These are phyloP conservation scores for Paelopatides confundens DNA, from an alignment of 53 echinoderm and acorn worm species.

Conservation along the genomic window DNA sequence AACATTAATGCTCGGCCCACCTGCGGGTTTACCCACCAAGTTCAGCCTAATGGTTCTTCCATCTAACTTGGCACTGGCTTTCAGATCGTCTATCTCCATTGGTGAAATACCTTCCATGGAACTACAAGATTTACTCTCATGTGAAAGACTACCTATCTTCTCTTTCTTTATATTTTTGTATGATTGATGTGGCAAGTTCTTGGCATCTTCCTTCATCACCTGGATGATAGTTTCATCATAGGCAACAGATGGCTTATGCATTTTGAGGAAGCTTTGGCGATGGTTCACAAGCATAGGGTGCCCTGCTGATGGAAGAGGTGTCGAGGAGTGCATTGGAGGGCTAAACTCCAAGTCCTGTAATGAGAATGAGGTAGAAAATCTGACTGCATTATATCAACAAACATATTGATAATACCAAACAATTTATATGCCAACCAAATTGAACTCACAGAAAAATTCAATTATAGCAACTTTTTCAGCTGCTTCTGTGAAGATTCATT, in stretches of 20 bases:
- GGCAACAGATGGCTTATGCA: neutral
- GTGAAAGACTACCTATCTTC: neutral
- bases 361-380: neutral
- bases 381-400: neutral
- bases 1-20: conserved; percentile 41
- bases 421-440: too few species aligned
- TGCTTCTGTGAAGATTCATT: too few species aligned
- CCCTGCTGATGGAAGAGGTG: conserved; percentile 89
- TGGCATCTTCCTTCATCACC: conserved; percentile 37
- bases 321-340: conserved; percentile 90
- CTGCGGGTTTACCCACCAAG: conserved; percentile 51
- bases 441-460: too few species aligned
- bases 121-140: neutral
- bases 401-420: neutral
- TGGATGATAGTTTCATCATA: conserved; percentile 61
- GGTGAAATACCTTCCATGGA: neutral
- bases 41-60: conserved; percentile 84
- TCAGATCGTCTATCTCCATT: conserved; percentile 17
- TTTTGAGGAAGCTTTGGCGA: conserved; percentile 51
- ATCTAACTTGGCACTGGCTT: conserved; percentile 73
- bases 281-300: conserved; percentile 77
- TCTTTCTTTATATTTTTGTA: conserved; percentile 30
- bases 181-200: conserved; percentile 1
- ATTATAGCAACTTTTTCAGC: too few species aligned
- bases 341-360: conserved; percentile 84